Evolutionary conservation across 2,113 vertebrate species (phyloP).

Genomic region (Gymnocephalus cernua): DNA sequence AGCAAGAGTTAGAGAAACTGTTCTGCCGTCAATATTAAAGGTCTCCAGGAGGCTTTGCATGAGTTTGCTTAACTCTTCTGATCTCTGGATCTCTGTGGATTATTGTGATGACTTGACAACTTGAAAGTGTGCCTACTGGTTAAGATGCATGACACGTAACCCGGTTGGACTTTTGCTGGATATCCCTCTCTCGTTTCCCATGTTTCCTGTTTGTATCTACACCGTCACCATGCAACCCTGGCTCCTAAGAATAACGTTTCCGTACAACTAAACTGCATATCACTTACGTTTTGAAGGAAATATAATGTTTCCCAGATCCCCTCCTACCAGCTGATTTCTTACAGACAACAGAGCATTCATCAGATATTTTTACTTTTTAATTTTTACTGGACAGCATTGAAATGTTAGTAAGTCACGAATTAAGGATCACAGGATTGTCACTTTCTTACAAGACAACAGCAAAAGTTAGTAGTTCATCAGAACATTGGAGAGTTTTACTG

Average conservation of each 20-base stretch:
- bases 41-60: constrained; percentile 40
- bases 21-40: constrained; percentile 51
- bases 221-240: background rate
- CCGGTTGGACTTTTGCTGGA: background rate
- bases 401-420: background rate
- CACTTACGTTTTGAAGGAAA: background rate
- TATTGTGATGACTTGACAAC: constrained; percentile 23
- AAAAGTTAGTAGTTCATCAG: background rate
- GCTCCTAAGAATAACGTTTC: too few relatives aligned
- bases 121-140: background rate
- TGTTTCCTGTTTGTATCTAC: background rate
- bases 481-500: too few relatives aligned
- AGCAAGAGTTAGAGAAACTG: constrained; percentile 39
- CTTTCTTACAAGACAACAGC: too few relatives aligned
- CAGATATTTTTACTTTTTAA: too few relatives aligned
- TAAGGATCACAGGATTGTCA: background rate
- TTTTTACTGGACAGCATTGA: background rate
- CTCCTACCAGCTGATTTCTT: too few relatives aligned
- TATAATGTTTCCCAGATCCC: background rate
- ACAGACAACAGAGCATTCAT: too few relatives aligned
- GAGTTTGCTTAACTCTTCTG: constrained; percentile 30
- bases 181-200: background rate
- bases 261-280: too few relatives aligned
- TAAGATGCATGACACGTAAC: background rate
- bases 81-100: constrained; percentile 34